Evolutionary conservation across 1,140 invertebrate species (phyloP).

Genomic region (Venustaconcha ellipsiformis): DNA sequence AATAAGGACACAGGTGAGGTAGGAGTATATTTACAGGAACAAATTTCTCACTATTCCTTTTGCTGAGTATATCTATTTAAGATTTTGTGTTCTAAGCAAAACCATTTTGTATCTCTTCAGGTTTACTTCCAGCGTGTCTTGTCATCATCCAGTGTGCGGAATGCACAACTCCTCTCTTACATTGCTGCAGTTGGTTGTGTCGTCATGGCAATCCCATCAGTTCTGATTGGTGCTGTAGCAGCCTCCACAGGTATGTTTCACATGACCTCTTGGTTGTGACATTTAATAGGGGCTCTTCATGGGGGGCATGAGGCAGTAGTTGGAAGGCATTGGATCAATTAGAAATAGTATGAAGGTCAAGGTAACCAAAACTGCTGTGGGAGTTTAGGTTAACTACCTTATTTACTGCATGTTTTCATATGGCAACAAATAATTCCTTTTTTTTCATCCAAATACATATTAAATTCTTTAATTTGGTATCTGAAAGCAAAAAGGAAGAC

Average conservation of each 20-base stretch:
- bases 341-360: too few relatives aligned
- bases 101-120: constrained; percentile 68
- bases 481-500: too few relatives aligned
- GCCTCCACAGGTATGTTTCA: constrained; percentile 90
- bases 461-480: too few relatives aligned
- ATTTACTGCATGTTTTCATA: too few relatives aligned
- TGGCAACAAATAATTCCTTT: too few relatives aligned
- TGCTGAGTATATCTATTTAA: not conserved
- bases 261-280: too few relatives aligned
- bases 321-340: too few relatives aligned
- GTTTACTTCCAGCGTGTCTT: constrained; percentile 98
- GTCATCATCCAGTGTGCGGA: constrained; percentile 91
- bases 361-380: too few relatives aligned
- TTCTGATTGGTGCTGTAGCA: constrained; percentile 96
- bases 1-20: not conserved
- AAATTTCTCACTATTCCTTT: not conserved
- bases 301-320: too few relatives aligned
- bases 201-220: constrained; percentile 95
- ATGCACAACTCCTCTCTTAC: constrained; percentile 96
- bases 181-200: constrained; percentile 95
- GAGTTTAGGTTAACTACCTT: too few relatives aligned
- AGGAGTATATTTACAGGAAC: not conserved
- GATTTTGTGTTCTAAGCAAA: not conserved
- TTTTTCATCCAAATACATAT: too few relatives aligned
- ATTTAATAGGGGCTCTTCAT: too few relatives aligned